Evolutionary conservation across 2,888 invertebrate species (phyloP), one percentile per base, ranked within the genome.

Genomic region (Chloromyia formosa): DNA sequence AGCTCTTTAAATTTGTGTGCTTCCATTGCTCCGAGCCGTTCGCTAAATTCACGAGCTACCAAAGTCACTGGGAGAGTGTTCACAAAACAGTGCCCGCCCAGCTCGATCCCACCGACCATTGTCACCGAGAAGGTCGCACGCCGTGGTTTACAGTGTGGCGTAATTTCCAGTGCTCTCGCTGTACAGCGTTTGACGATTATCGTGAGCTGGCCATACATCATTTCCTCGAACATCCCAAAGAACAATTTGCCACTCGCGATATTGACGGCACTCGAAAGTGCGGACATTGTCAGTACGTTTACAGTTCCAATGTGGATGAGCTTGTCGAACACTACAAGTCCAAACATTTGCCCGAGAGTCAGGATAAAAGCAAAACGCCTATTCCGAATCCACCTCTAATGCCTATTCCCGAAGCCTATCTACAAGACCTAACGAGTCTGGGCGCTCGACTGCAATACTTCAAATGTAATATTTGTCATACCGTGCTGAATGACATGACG

Each of bases 341-440:
- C 5, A 78, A 82, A 0, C 82, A 82, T 1, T 84, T 85, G 2
- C 84, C 81, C 0, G 83, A 81, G 40, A 81, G 83, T 49, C 87
- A 81, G 0, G 74, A 75, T 0, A 58, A 73, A 1, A 75, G 79
- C 0, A 49, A 53, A 27, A 40, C 56, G 71, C 71, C 71, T 9
- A 35, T 71, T 5, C 71, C 71, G 16, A 9, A 1, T 12, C 14
- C 40, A 75, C 61, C 77, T 22, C 80, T 2, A 82, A 83, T 73
- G 83, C 80, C 0, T 82, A 80, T 77, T 83, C 82, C 20, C 62
- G n/a, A 22, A 5, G 49, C 60, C 9, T 16, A 27, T 1, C 18
- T 60, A 1, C 49, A 58, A 14, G 16, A 61, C 22, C 42, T 73
- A 1, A 12, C n/a, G 7, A 16, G n/a, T 14, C 4, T 45, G n/a